phyloP scores from a whole-genome alignment of 2,797 vertebrate species.

The Leucoraja ocellata region DNA sequence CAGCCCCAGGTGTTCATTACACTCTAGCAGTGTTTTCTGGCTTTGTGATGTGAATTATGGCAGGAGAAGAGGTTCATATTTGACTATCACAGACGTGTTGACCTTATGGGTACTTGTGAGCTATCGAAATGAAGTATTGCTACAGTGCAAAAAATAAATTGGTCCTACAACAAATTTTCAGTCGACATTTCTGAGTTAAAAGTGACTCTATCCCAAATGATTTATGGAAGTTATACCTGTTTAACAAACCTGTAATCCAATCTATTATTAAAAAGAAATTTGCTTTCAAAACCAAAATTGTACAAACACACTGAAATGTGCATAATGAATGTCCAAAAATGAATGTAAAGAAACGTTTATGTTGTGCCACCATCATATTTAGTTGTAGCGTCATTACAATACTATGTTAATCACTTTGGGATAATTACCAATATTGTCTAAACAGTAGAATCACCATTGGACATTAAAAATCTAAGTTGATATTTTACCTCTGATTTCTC shows the following conservation, averaged over 20 bases:
- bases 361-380: not conserved
- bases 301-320: not conserved
- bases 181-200: not conserved
- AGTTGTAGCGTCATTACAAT: not conserved
- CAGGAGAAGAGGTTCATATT: slow-evolving; percentile 16
- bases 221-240: not conserved
- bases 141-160: not conserved
- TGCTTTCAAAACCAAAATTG: not conserved
- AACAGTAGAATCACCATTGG: not conserved
- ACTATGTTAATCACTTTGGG: not conserved
- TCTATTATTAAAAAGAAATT: slow-evolving; percentile 4
- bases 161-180: not conserved
- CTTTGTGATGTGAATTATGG: slow-evolving; percentile 7
- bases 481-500: not conserved
- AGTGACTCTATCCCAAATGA: not conserved
- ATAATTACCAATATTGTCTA: not conserved
- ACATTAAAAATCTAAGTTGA: not conserved
- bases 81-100: not conserved
- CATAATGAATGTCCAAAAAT: not conserved
- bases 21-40: not conserved
- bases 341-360: not conserved
- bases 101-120: not conserved
- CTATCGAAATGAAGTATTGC: slow-evolving; percentile 4
- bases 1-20: not conserved
- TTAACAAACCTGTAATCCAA: not conserved